phyloP scores from a whole-genome alignment of 2,888 invertebrate species.

The Polyommatus iphigenia region DNA sequence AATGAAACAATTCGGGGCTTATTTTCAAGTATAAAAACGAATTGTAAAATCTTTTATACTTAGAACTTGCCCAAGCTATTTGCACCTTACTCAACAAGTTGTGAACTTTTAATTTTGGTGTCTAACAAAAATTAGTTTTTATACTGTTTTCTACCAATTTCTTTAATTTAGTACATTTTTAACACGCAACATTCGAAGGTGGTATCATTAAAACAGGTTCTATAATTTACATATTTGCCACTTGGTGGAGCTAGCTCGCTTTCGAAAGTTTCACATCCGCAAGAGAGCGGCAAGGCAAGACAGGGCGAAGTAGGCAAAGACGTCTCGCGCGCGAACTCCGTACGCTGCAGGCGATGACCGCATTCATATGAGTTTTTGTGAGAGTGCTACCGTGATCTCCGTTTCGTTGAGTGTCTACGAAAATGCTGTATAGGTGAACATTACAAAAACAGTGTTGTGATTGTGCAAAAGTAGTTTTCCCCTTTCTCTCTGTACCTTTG shows the following conservation, averaged over 20 bases:
- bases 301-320: conserved; percentile 71
- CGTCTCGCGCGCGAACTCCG: conserved; percentile 77
- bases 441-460: conserved; percentile 67
- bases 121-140: background rate
- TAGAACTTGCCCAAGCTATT: too few species aligned
- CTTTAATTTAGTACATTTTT: conserved; percentile 38
- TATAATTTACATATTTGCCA: conserved; percentile 76
- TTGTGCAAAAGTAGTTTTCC: conserved; percentile 64
- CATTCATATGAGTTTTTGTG: conserved; percentile 77
- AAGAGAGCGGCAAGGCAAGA: conserved; percentile 73
- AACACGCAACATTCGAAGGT: conserved; percentile 34
- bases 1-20: too few species aligned
- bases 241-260: conserved; percentile 73
- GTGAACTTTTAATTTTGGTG: too few species aligned
- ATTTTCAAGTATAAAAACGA: too few species aligned
- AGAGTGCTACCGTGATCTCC: conserved; percentile 75
- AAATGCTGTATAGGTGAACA: conserved; percentile 79
- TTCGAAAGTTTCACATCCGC: conserved; percentile 81
- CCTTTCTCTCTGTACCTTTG: conserved; percentile 58
- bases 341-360: conserved; percentile 79
- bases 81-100: too few species aligned
- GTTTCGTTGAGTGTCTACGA: conserved; percentile 72
- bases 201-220: conserved; percentile 64
- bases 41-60: too few species aligned
- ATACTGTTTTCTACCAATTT: conserved; percentile 24